Conservation (phyloP, 64 coral and sea anemone genomes). For the Orbicella faveolata region DNA sequence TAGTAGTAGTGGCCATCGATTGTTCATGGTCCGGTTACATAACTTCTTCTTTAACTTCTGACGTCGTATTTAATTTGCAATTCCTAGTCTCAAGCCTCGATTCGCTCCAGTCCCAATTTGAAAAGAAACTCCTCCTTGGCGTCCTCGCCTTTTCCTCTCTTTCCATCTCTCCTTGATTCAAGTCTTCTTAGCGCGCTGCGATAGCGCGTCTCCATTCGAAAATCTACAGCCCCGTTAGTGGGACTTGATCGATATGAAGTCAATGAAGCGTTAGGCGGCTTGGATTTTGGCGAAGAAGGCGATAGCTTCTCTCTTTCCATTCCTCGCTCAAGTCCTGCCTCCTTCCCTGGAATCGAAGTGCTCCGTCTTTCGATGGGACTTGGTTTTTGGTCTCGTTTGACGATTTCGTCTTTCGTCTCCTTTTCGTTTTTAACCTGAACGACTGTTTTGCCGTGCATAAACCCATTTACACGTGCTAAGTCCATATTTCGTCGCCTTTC, state of each 20-base stretch:
- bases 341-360: background rate
- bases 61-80: too few relatives aligned
- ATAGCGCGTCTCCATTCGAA: slow-evolving; percentile 34
- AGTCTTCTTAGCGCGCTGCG: slow-evolving; percentile 33
- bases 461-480: slow-evolving; percentile 17
- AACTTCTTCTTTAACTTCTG: too few relatives aligned
- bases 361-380: background rate
- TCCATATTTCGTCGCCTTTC: slow-evolving; percentile 21
- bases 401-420: slow-evolving; percentile 1
- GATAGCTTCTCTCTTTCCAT: slow-evolving; percentile 20
- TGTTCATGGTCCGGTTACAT: too few relatives aligned
- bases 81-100: slow-evolving; percentile 18
- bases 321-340: background rate
- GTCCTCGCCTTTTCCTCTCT: slow-evolving; percentile 39
- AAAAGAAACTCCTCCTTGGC: slow-evolving; percentile 70
- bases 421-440: slow-evolving; percentile 7
- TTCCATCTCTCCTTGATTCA: slow-evolving; percentile 14
- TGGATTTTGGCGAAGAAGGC: slow-evolving; percentile 29
- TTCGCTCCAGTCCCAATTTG: slow-evolving; percentile 62
- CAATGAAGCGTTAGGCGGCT: slow-evolving; percentile 1
- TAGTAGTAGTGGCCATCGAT: too few relatives aligned
- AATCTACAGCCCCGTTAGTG: background rate
- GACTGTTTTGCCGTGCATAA: slow-evolving; percentile 21
- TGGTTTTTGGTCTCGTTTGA: slow-evolving; percentile 27
- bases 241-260: slow-evolving; percentile 15